phyloP scores from a whole-genome alignment of 1,140 invertebrate species.

The Homarus americanus region DNA sequence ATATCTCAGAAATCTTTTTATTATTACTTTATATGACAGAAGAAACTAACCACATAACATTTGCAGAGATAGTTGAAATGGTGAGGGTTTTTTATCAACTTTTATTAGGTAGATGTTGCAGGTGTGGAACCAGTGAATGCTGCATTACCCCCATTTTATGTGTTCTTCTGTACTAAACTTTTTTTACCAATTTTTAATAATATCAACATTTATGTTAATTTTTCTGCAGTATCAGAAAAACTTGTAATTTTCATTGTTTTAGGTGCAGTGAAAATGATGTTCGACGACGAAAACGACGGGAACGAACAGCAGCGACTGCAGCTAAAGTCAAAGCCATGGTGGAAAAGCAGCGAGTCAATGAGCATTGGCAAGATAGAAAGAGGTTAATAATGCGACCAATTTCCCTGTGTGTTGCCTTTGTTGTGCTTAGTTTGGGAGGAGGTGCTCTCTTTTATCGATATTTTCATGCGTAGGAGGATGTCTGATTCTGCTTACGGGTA shows the following conservation, averaged over 20 bases:
- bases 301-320: constrained; percentile 72
- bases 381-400: constrained; percentile 75
- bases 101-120: too few relatives aligned
- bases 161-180: neutral
- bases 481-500: constrained; percentile 18
- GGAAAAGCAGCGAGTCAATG: constrained; percentile 75
- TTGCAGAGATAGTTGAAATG: too few relatives aligned
- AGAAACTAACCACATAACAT: too few relatives aligned
- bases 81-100: too few relatives aligned
- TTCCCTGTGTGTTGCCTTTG: constrained; percentile 68
- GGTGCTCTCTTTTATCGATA: constrained; percentile 61
- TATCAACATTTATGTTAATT: neutral
- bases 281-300: constrained; percentile 40
- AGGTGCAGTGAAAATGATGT: constrained; percentile 45
- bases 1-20: too few relatives aligned
- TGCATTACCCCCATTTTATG: too few relatives aligned
- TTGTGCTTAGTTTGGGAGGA: constrained; percentile 59
- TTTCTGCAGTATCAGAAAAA: neutral
- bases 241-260: neutral
- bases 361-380: constrained; percentile 75
- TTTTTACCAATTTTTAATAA: neutral
- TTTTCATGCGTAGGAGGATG: constrained; percentile 43
- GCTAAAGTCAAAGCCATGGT: constrained; percentile 76
- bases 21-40: too few relatives aligned
- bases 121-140: too few relatives aligned